These are phyloP conservation scores for Octomys mimax DNA, from an alignment of 2,797 vertebrate genomes.

Conservation along the genomic window DNA sequence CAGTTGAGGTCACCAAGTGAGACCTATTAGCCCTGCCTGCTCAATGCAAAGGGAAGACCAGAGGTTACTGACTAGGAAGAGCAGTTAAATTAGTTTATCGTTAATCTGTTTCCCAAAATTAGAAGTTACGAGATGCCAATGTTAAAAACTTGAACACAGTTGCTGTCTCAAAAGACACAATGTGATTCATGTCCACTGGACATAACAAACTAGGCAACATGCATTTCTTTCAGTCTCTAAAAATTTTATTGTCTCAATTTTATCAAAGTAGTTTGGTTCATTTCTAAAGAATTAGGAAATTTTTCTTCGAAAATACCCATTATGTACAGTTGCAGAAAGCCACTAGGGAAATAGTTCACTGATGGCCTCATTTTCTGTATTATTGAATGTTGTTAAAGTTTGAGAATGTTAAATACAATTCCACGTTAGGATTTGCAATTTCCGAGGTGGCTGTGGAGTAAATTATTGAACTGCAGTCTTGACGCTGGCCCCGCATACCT, in stretches of 20 bases:
- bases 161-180: not conserved
- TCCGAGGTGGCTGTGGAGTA: conserved; percentile 67
- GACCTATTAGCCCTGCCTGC: not conserved
- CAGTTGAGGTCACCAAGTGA: not conserved
- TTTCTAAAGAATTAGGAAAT: conserved; percentile 51
- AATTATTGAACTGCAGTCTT: conserved; percentile 70
- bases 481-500: conserved; percentile 50
- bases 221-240: not conserved
- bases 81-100: conserved; percentile 4
- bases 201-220: not conserved
- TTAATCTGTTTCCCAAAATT: not conserved
- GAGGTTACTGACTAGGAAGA: not conserved
- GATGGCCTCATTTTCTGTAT: conserved; percentile 79
- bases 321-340: conserved; percentile 64
- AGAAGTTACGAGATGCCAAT: conserved; percentile 1
- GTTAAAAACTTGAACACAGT: not conserved
- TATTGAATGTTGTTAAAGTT: conserved; percentile 71
- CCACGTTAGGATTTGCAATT: conserved; percentile 76
- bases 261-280: conserved; percentile 12
- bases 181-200: not conserved
- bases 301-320: conserved; percentile 47
- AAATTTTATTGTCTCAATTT: conserved; percentile 48
- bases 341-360: conserved; percentile 77
- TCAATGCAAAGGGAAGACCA: not conserved
- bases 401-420: conserved; percentile 79